Percentiles rank a stretch among this genome's conserved stretches.
These are phyloP conservation scores for Aphis craccivora DNA, from an alignment of 1,140 invertebrate genomes.

Conservation along the genomic window DNA sequence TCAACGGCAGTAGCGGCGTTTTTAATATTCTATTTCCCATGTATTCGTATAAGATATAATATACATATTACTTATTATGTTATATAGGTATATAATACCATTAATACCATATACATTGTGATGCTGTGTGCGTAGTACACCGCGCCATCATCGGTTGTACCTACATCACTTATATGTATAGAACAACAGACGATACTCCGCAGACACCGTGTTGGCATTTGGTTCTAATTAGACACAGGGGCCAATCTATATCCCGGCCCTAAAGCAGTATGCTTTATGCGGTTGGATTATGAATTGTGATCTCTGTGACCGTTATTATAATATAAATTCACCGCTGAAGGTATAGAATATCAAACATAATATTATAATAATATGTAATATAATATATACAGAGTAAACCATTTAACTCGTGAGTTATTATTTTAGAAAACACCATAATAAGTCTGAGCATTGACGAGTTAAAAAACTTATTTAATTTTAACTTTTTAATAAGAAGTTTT, in stretches of 20 bases:
- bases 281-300: constrained; percentile 49
- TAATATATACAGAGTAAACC: no score
- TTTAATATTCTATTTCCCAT: not conserved
- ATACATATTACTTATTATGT: not conserved
- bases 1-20: not conserved
- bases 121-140: not conserved
- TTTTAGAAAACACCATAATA: no score
- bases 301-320: not conserved
- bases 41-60: not conserved
- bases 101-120: not conserved
- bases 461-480: no score
- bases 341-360: not conserved
- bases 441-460: no score
- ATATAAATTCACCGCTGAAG: not conserved
- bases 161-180: not conserved
- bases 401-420: no score
- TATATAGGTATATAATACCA: not conserved
- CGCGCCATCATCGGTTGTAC: not conserved
- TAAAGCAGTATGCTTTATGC: not conserved
- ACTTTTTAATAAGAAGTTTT: no score
- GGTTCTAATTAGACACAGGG: constrained; percentile 49
- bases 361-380: no score
- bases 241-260: not conserved
- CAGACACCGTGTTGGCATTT: not conserved
- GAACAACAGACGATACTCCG: not conserved